A percentile compares a stretch with the other conserved stretches of the same genome.
These are phyloP conservation scores for Dreissena rostriformis DNA, from an alignment of 1,140 invertebrate genomes.

Conservation along the genomic window DNA sequence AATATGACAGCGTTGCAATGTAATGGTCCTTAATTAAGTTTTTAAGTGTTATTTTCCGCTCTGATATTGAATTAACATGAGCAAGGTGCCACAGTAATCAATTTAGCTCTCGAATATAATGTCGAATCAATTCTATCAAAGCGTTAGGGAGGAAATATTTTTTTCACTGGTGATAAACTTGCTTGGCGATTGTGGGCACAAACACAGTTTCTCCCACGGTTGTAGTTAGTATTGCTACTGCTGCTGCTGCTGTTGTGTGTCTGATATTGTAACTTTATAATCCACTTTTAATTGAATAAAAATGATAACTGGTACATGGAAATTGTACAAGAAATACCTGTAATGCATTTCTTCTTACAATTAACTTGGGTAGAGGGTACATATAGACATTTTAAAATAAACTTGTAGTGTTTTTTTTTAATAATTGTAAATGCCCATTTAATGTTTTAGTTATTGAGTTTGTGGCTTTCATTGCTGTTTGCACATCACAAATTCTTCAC, in stretches of 20 bases:
- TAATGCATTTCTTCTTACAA: no score
- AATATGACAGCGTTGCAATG: conserved; percentile 26
- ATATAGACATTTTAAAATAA: no score
- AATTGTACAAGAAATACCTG: no score
- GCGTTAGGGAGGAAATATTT: conserved; percentile 37
- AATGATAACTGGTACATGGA: no score
- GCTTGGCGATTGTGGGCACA: conserved; percentile 23
- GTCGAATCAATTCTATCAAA: conserved; percentile 50
- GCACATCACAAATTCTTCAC: no score
- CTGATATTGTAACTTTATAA: conserved; percentile 27
- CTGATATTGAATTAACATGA: conserved; percentile 47
- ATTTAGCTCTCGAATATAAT: conserved; percentile 52
- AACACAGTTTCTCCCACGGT: background rate
- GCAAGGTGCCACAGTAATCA: conserved; percentile 45
- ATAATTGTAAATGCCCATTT: no score
- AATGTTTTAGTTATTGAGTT: no score
- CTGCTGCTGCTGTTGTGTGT: background rate
- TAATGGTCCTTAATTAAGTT: conserved; percentile 18
- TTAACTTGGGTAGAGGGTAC: no score
- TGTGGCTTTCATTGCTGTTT: no score
- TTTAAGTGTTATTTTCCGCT: conserved; percentile 48
- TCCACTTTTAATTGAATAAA: no score
- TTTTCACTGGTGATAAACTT: conserved; percentile 27
- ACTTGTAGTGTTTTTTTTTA: no score
- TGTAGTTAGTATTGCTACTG: conserved; percentile 24